Evolutionary conservation across 2,113 vertebrate species (phyloP).

Genomic region (Mobula hypostoma): DNA sequence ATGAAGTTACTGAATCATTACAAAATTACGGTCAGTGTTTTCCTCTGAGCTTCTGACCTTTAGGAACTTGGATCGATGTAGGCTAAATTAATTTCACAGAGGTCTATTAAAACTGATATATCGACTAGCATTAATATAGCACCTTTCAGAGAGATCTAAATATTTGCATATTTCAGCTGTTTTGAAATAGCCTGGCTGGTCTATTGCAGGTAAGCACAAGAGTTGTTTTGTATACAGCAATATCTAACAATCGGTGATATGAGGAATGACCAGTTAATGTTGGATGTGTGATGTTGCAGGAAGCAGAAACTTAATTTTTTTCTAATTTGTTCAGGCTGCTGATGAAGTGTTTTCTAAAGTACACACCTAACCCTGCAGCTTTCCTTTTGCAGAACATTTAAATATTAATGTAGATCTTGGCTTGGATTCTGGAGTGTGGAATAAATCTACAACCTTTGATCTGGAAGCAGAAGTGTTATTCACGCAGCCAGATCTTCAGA

Average conservation of each 20-base stretch:
- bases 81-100: constrained; percentile 21
- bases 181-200: not conserved
- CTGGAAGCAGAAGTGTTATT: not conserved
- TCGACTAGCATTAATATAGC: not conserved
- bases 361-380: not conserved
- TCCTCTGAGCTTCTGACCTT: constrained; percentile 6
- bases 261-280: not conserved
- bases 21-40: constrained; percentile 10
- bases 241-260: not conserved
- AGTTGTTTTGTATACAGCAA: not conserved
- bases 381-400: too few species aligned
- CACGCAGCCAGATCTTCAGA: not conserved
- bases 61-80: constrained; percentile 14
- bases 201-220: not conserved
- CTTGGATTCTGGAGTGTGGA: not conserved
- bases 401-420: not conserved
- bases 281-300: not conserved
- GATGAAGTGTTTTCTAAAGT: not conserved
- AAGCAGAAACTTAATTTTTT: not conserved
- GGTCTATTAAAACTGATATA: not conserved
- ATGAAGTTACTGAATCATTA: constrained; percentile 7
- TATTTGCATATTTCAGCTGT: not conserved
- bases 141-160: not conserved
- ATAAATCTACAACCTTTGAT: not conserved
- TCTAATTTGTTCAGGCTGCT: not conserved